Conservation (phyloP, 2,113 vertebrate genomes). For the Misgurnus anguillicaudatus region DNA sequence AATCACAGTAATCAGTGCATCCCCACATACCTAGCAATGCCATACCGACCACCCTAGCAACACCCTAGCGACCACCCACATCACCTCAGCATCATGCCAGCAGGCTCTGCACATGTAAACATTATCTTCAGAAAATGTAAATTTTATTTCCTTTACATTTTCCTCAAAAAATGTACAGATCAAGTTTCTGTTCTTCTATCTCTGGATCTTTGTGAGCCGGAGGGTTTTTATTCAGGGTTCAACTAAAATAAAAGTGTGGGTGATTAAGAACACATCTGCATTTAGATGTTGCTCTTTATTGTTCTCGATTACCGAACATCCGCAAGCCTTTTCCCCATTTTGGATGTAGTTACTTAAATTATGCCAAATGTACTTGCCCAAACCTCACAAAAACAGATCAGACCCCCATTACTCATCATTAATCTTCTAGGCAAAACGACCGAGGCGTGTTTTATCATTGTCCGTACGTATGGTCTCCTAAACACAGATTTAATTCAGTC, state of each 20-base stretch:
- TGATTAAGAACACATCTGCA: constrained; percentile 24
- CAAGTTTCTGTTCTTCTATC: not conserved
- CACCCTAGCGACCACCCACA: not conserved
- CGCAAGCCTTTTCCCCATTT: not conserved
- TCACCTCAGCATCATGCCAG: not conserved
- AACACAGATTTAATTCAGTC: constrained; percentile 30
- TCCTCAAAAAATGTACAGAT: not conserved
- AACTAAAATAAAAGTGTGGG: constrained; percentile 19
- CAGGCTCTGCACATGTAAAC: not conserved
- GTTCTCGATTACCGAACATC: constrained; percentile 16
- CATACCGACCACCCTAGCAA: not conserved
- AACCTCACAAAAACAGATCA: constrained; percentile 12
- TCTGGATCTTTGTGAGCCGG: not conserved
- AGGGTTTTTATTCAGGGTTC: constrained; percentile 12
- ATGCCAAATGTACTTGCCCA: constrained; percentile 1
- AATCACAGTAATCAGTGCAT: too few relatives aligned
- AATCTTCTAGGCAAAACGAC: constrained; percentile 27
- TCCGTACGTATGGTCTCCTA: not conserved
- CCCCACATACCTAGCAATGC: too few relatives aligned
- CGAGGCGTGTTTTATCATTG: constrained; percentile 21
- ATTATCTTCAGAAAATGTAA: too few relatives aligned
- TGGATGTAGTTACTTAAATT: constrained; percentile 16
- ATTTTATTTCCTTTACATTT: not conserved
- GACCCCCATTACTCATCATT: constrained; percentile 13
- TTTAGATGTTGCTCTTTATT: constrained; percentile 25